A percentile compares a stretch with the other conserved stretches of the same genome.
These are phyloP conservation scores for Plecotus auritus DNA, from an alignment of 2,113 vertebrate genomes.

Conservation along the genomic window DNA sequence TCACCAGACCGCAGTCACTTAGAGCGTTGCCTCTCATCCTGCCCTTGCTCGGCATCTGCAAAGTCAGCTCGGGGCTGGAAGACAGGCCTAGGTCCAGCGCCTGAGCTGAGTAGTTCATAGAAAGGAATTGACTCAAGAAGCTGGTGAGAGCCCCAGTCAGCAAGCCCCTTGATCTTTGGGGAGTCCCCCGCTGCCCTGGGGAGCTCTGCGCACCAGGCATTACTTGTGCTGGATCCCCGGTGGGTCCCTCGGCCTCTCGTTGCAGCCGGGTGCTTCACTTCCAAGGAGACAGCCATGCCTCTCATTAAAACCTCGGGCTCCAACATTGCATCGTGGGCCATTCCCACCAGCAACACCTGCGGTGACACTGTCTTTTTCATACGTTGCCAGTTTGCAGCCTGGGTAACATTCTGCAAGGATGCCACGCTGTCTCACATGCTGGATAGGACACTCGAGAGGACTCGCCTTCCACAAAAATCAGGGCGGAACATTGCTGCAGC, in stretches of 20 bases:
- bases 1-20: background rate
- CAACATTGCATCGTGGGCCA: background rate
- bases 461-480: background rate
- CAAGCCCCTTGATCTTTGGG: background rate
- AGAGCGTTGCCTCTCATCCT: background rate
- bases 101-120: background rate
- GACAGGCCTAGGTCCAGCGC: background rate
- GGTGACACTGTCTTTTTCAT: background rate
- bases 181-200: accelerated
- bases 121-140: background rate
- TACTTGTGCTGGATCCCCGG: accelerated
- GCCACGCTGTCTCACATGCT: accelerated
- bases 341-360: background rate
- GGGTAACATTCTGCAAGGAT: background rate
- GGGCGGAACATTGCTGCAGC: background rate
- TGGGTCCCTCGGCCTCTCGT: accelerated
- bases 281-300: background rate
- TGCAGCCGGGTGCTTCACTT: accelerated
- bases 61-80: background rate
- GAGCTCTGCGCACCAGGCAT: accelerated
- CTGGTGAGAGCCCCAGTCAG: background rate
- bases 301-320: background rate
- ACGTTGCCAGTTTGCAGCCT: background rate
- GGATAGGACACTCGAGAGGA: accelerated
- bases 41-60: background rate